These are phyloP conservation scores for Parotia lawesii DNA, from an alignment of 2,113 vertebrate genomes.

Conservation along the genomic window DNA sequence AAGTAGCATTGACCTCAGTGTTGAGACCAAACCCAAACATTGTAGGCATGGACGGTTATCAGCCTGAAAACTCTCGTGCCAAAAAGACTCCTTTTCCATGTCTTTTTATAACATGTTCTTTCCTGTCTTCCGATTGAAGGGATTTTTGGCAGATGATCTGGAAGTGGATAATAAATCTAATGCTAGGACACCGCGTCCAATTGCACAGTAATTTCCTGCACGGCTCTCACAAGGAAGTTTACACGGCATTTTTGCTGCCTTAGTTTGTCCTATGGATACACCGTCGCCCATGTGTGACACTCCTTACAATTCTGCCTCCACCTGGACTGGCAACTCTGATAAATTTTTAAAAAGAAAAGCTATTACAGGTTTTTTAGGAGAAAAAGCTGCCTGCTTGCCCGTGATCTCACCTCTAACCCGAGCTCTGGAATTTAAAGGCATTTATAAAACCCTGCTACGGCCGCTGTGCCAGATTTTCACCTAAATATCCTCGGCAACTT, in stretches of 20 bases:
- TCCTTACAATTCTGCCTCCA: not conserved
- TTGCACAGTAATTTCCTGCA: not conserved
- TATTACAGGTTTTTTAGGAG: not conserved
- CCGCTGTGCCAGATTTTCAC: rapidly evolving
- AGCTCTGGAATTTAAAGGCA: not conserved
- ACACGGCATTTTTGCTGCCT: not conserved
- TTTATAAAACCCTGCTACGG: not conserved
- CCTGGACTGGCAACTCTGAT: not conserved
- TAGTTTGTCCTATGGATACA: not conserved
- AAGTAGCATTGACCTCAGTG: rapidly evolving
- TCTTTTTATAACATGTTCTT: not conserved
- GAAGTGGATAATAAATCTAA: not conserved
- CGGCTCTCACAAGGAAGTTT: not conserved
- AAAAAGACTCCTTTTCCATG: not conserved
- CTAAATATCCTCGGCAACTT: not conserved
- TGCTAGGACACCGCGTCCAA: not conserved
- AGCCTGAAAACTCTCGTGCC: not conserved
- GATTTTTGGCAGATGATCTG: not conserved
- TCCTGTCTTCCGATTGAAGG: not conserved
- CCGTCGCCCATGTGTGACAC: not conserved
- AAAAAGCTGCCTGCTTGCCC: not conserved
- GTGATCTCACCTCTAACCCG: not conserved
- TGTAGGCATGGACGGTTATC: not conserved
- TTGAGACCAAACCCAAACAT: not conserved
- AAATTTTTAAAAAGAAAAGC: not conserved